phyloP scores from a whole-genome alignment of 2,888 invertebrate genomes.

The Romanomermis culicivorax region DNA sequence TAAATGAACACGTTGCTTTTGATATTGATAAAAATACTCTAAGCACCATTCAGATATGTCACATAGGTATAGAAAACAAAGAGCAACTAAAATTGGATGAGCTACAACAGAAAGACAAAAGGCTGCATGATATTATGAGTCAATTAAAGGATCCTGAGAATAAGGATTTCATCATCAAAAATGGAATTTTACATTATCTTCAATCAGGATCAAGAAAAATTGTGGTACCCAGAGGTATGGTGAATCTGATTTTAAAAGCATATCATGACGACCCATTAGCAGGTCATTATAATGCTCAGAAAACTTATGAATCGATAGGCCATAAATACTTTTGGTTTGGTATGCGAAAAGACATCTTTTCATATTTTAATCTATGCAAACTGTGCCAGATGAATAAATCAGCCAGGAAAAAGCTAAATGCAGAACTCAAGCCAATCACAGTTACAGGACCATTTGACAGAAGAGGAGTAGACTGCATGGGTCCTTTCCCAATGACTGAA shows the following conservation, averaged over 20 bases:
- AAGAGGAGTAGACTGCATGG: slow-evolving; percentile 15
- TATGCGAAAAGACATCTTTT: background rate
- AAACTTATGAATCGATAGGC: background rate
- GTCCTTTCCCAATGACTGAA: slow-evolving; percentile 14
- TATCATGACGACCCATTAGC: background rate
- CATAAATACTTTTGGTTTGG: background rate
- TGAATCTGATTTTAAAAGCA: background rate
- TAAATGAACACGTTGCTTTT: background rate
- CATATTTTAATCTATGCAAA: background rate
- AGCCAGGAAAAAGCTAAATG: background rate
- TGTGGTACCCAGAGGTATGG: background rate
- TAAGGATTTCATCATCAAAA: background rate
- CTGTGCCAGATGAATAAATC: background rate
- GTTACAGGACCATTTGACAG: slow-evolving; percentile 15
- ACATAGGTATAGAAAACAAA: too few relatives aligned
- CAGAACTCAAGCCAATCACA: slow-evolving; percentile 7
- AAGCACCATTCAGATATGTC: background rate
- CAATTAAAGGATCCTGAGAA: too few relatives aligned
- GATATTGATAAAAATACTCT: background rate
- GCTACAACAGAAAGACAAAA: too few relatives aligned
- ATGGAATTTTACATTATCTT: background rate
- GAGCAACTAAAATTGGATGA: too few relatives aligned
- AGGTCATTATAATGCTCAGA: background rate
- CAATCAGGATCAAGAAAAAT: background rate
- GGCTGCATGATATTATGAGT: too few relatives aligned